phyloP scores from a whole-genome alignment of 2,113 vertebrate genomes.

The Neopipo cinnamomea region DNA sequence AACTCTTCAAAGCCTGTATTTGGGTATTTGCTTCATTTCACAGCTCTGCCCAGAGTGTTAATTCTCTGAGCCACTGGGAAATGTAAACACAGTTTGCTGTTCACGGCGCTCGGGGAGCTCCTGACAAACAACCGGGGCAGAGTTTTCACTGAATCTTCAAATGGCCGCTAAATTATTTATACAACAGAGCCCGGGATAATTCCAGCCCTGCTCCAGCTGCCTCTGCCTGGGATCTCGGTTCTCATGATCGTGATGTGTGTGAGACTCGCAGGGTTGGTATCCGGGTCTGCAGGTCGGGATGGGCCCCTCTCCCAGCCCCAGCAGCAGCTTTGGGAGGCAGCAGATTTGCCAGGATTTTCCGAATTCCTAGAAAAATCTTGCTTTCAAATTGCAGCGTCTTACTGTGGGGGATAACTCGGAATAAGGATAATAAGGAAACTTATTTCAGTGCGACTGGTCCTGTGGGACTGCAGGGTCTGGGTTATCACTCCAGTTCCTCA shows the following conservation, averaged over 20 bases:
- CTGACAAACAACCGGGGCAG: not conserved
- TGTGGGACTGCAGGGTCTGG: not conserved
- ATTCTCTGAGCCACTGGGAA: not conserved
- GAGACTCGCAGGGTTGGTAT: not conserved
- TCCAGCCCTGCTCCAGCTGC: not conserved
- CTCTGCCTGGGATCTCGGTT: not conserved
- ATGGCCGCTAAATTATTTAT: not conserved
- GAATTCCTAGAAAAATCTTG: not conserved
- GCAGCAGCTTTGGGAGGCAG: not conserved
- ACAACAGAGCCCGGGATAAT: not conserved
- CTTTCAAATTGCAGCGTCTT: not conserved
- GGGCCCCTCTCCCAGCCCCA: fast-evolving
- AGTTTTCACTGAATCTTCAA: not conserved
- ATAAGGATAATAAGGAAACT: not conserved
- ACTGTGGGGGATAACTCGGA: not conserved
- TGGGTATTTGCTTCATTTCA: not conserved
- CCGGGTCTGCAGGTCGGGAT: fast-evolving
- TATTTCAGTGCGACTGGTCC: not conserved
- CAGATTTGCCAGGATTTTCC: not conserved
- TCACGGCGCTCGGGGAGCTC: fast-evolving
- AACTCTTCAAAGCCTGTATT: not conserved
- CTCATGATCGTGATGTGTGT: not conserved
- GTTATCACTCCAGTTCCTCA: not conserved
- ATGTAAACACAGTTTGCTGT: not conserved
- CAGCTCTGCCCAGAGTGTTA: not conserved